Evolutionary conservation across 2,113 vertebrate species (phyloP), one percentile per base, ranked within the genome.

Genomic region (Rhabdornis inornatus): DNA sequence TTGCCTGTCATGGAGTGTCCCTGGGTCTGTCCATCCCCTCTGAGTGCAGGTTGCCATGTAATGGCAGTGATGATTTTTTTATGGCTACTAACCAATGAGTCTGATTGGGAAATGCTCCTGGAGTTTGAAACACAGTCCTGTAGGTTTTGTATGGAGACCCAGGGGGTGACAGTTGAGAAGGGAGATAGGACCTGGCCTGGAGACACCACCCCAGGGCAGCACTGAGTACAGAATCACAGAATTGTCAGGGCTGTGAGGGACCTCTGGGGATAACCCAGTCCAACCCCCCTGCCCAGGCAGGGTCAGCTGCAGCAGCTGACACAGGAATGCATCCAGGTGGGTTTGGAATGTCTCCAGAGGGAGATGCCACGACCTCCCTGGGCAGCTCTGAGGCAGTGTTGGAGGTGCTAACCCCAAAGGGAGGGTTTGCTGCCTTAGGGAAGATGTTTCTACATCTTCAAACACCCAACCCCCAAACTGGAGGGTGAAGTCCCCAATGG

Each of bases 401-500:
- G 45, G 20, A 82, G 11, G 10, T 1, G 7, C 45, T 53, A 57
- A 57, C 9, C 17, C 18, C 44, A 72, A 45, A 64, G 19, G 15
- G 24, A 74, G n/a, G 2, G 14, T n/a, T 81, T 87, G 8, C 31
- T 70, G 76, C 37, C 33, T 42, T 50, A 14, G 21, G 15, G 19
- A 22, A 69, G 61, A 28, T 2, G 13, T 66, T 75, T 75, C 69
- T 47, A 66, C 12, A 11, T 33, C 37, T 79, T 45, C 6, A 15
- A 66, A 63, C 35, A 65, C 3, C 21, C 42, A 59, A 57, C 59
- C 1, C 5, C 33, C 20, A 55, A 52, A 25, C 8, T 11, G 25
- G 21, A 79, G 27, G 3, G 19, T 53, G 0, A 0, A 42, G 13
- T 42, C 6, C 23, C 4, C 20, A 0, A 0, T 35, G 31, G 11